These are phyloP conservation scores for Holocentrus rufus DNA, from an alignment of 2,797 vertebrate genomes.

Conservation along the genomic window DNA sequence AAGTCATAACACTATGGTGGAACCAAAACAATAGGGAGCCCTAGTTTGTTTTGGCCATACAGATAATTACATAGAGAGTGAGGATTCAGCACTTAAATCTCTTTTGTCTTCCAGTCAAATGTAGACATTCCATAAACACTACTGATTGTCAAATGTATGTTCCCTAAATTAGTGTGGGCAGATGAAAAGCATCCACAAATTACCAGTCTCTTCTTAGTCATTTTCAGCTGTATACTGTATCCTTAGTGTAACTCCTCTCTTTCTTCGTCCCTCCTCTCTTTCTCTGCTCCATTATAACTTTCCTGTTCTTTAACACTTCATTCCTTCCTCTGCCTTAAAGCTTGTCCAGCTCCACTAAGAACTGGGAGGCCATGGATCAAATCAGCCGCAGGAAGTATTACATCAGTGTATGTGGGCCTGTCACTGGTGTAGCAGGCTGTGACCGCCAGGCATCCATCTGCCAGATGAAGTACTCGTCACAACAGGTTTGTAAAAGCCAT, in stretches of 20 bases:
- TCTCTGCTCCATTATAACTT: no score
- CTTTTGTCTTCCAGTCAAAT: no score
- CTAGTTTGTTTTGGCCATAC: no score
- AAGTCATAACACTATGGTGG: no score
- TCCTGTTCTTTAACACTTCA: background rate
- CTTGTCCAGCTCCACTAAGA: slow-evolving; percentile 79
- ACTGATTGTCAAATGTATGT: no score
- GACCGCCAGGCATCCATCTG: slow-evolving; percentile 88
- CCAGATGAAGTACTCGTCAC: slow-evolving; percentile 82
- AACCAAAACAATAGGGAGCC: no score
- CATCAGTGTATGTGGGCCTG: slow-evolving; percentile 91
- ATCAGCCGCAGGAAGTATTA: slow-evolving; percentile 84
- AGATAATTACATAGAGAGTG: no score
- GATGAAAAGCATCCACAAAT: no score
- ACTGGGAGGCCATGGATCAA: slow-evolving; percentile 89
- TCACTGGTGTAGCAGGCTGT: slow-evolving; percentile 86
- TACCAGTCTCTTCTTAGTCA: no score
- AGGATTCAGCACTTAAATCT: no score
- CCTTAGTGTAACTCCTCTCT: background rate
- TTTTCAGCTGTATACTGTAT: background rate
- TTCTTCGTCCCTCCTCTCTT: background rate
- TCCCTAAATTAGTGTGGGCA: no score
- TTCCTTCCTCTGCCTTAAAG: slow-evolving; percentile 69
- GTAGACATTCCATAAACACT: no score
- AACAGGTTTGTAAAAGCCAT: slow-evolving; percentile 69